A percentile compares a stretch with the other conserved stretches of the same genome.
These are phyloP conservation scores for Nomada fucata DNA, from an alignment of 2,888 invertebrate species.

Conservation along the genomic window DNA sequence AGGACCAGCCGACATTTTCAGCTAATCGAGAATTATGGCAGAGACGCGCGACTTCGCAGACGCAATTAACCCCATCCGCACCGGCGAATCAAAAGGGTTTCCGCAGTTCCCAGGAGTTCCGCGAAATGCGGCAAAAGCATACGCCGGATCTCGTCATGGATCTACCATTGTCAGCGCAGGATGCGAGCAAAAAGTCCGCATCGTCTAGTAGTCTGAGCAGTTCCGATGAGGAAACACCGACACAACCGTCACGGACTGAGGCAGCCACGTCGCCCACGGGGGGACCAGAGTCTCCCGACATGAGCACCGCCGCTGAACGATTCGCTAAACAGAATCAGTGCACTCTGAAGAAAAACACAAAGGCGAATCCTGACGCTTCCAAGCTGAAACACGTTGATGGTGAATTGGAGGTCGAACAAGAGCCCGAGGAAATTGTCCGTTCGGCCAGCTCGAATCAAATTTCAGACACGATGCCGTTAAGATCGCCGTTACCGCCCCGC, in stretches of 20 bases:
- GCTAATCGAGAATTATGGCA: constrained; percentile 88
- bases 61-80: constrained; percentile 78
- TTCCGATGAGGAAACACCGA: constrained; percentile 81
- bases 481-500: constrained; percentile 86
- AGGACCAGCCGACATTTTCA: constrained; percentile 82
- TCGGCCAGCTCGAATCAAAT: constrained; percentile 81
- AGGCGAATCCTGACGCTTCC: constrained; percentile 76
- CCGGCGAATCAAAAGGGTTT: constrained; percentile 82
- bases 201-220: constrained; percentile 82
- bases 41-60: constrained; percentile 86
- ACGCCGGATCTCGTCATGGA: constrained; percentile 94
- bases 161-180: constrained; percentile 87
- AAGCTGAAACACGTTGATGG: constrained; percentile 68
- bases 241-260: constrained; percentile 77
- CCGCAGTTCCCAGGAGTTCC: constrained; percentile 83
- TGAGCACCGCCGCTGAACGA: constrained; percentile 90
- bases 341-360: constrained; percentile 90
- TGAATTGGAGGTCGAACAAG: constrained; percentile 70
- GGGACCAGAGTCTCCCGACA: constrained; percentile 87
- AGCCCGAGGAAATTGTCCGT: constrained; percentile 75
- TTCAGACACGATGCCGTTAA: constrained; percentile 71
- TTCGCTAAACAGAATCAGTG: constrained; percentile 92
- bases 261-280: constrained; percentile 81
- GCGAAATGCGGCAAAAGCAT: constrained; percentile 85
- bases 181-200: constrained; percentile 77